Evolutionary conservation across 2,888 invertebrate genomes (phyloP), one percentile per base, ranked within the genome.

Genomic region (Pharmacophagus antenor): DNA sequence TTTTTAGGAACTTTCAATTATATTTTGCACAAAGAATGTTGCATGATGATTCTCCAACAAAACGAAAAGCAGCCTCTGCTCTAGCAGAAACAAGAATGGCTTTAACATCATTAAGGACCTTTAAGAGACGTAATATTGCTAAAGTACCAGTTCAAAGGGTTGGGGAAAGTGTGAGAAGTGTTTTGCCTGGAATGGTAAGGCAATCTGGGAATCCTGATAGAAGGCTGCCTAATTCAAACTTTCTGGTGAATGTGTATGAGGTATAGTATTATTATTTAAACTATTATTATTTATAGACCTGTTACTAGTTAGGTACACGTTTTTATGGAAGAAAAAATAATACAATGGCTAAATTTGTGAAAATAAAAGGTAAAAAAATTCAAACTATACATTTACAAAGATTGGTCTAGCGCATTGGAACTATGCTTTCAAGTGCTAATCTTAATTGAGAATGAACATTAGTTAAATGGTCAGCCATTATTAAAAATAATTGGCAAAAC

Each of bases 1-100:
- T 58, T 80, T 84, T 72, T 76, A 95, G 95, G 77, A 95, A 95
- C 79, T 95, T 96, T 72, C 94, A 95, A 79, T 87, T 94, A 61
- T 93, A 94, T 66, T 92, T 95, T 66, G 94, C 94, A 37, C 92
- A 94, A 76, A 89, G 93, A 81, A 92, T 93, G 85, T 84, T 94
- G 54, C 93, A 92, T 73, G 94, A 94, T 69, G 93, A 93, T 65
- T 88, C 87, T 49, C 91, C 92, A 1, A 91, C 92, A 5, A 92
- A 91, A 74, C 85, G 92, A 52, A 91, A 91, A 64, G 92, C 92
- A 62, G 92, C 92, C 52, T 89, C 92, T 47, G 92, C 93, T 25
- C 79, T 95, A 51, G 91, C 92, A 21, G 95, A 95, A 71, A 94
- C 95, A 56, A 92, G 97, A 59, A 92, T 94, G 74, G 96, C 95